phyloP scores from a whole-genome alignment of 2,888 invertebrate genomes.

The Leptopilina myrica region DNA sequence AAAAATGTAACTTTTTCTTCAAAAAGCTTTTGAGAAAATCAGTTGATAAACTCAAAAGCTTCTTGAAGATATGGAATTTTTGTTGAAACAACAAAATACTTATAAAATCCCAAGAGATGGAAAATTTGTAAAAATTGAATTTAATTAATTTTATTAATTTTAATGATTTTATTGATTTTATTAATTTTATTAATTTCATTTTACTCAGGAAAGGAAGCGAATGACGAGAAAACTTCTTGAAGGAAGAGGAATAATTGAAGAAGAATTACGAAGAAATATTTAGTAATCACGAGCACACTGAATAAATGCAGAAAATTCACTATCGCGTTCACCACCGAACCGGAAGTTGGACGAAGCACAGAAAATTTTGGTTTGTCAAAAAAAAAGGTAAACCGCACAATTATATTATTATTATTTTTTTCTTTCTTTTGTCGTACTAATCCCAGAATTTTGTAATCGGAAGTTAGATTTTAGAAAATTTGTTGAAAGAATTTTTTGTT shows the following conservation, averaged over 20 bases:
- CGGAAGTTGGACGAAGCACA: constrained; percentile 9
- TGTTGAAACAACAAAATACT: too few species aligned
- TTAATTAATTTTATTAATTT: too few species aligned
- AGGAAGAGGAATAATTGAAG: background rate
- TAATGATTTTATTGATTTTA: too few species aligned
- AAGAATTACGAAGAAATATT: background rate
- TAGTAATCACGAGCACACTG: constrained; percentile 17
- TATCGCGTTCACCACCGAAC: constrained; percentile 23
- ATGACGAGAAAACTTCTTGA: background rate
- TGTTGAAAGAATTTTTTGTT: too few species aligned
- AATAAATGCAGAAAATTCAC: constrained; percentile 7
- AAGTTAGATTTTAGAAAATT: too few species aligned
- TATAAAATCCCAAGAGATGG: too few species aligned
- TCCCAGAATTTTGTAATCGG: constrained; percentile 4
- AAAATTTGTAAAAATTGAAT: too few species aligned
- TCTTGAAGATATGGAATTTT: too few species aligned
- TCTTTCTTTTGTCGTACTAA: background rate
- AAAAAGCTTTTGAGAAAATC: too few species aligned
- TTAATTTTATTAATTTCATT: too few species aligned
- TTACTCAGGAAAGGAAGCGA: constrained; percentile 9
- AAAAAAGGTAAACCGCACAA: constrained; percentile 21
- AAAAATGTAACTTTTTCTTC: background rate
- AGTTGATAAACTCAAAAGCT: too few species aligned
- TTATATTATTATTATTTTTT: background rate
- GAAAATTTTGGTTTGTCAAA: background rate